Evolutionary conservation across 35 echinoderm and acorn worm species (phyloP).

Genomic region (Heliocidaris tuberculata): DNA sequence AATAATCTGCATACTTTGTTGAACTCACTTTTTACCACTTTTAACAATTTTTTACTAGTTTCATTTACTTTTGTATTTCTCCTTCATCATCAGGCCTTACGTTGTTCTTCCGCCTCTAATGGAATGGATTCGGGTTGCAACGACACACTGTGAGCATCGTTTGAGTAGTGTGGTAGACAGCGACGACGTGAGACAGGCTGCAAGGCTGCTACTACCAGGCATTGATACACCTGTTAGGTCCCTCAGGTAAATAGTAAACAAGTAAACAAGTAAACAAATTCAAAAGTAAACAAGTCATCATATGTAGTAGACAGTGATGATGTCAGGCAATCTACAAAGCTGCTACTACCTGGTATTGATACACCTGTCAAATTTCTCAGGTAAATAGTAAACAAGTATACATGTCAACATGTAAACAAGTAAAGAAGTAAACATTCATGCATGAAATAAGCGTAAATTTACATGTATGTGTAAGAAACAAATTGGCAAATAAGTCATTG

Average conservation of each 20-base stretch:
- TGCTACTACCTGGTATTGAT: conserved; percentile 88
- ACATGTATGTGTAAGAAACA: no score
- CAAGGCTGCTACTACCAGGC: conserved; percentile 82
- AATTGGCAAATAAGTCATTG: no score
- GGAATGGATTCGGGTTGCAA: conserved; percentile 86
- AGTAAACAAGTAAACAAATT: neutral
- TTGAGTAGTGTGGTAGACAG: conserved; percentile 75
- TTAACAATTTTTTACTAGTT: no score
- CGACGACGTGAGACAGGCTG: conserved; percentile 85
- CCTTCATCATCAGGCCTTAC: conserved; percentile 60
- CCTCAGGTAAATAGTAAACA: conserved; percentile 62
- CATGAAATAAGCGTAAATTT: neutral
- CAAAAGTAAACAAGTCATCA: conserved; percentile 29
- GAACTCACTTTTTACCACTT: no score
- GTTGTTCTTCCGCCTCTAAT: conserved; percentile 87
- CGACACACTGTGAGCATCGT: conserved; percentile 80
- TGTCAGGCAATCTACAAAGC: conserved; percentile 76
- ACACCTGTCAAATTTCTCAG: conserved; percentile 71
- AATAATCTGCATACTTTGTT: no score
- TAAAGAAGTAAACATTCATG: neutral
- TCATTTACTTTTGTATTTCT: neutral
- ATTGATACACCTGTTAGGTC: conserved; percentile 79
- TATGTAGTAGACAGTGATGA: conserved; percentile 83
- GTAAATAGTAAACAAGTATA: conserved; percentile 44
- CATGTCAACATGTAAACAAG: neutral